Conservation (phyloP, 1,140 invertebrate species). For the Listronotus bonariensis region DNA sequence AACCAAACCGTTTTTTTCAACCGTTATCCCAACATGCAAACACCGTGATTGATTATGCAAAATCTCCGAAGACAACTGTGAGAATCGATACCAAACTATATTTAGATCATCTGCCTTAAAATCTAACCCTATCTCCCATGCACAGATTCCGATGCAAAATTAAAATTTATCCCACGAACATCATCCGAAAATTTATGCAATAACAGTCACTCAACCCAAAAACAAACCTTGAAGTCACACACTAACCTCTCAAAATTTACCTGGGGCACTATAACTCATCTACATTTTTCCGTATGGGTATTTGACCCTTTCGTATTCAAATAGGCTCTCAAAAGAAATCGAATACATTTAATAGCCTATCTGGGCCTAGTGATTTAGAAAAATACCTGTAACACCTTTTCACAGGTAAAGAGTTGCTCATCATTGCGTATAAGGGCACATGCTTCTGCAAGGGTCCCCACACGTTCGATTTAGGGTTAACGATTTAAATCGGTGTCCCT, state of each 20-base stretch:
- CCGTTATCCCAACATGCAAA: slow-evolving; percentile 27
- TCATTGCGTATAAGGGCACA: slow-evolving; percentile 21
- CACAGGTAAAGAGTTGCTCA: slow-evolving; percentile 38
- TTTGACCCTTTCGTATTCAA: slow-evolving; percentile 53
- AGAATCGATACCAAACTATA: slow-evolving; percentile 43
- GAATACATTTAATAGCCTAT: slow-evolving; percentile 55
- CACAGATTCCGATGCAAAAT: slow-evolving; percentile 41
- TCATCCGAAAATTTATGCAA: slow-evolving; percentile 46
- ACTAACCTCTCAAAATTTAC: slow-evolving; percentile 7
- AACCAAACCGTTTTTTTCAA: slow-evolving; percentile 27
- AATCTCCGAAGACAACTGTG: slow-evolving; percentile 44
- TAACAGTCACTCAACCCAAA: slow-evolving; percentile 26
- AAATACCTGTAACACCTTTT: slow-evolving; percentile 41
- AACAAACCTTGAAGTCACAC: neutral
- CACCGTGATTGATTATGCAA: slow-evolving; percentile 44
- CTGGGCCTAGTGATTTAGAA: slow-evolving; percentile 43
- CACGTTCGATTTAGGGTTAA: slow-evolving; percentile 35
- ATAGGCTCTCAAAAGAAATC: slow-evolving; percentile 49
- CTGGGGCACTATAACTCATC: slow-evolving; percentile 46
- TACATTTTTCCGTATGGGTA: slow-evolving; percentile 51
- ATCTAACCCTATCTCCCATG: slow-evolving; percentile 43
- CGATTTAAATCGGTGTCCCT: slow-evolving; percentile 52
- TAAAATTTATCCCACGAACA: slow-evolving; percentile 48
- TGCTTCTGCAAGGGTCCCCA: slow-evolving; percentile 26
- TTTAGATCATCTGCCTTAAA: slow-evolving; percentile 43